Conservation (phyloP, 2,113 vertebrate genomes). For the Chaenocephalus aceratus region DNA sequence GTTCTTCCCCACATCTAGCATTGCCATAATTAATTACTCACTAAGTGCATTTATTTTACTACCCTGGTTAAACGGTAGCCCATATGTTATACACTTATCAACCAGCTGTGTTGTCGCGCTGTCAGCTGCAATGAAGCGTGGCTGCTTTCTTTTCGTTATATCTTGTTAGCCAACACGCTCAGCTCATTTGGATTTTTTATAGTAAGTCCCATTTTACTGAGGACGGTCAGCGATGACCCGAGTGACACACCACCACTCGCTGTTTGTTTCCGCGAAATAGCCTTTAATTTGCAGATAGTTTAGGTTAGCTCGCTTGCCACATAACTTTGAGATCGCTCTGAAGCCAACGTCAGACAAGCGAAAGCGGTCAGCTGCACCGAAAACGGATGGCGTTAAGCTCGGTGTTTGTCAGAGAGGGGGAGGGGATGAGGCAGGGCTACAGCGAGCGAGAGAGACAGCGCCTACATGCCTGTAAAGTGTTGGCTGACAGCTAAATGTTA, state of each 20-base stretch:
- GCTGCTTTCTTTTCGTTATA: constrained; percentile 18
- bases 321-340: constrained; percentile 41
- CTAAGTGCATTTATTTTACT: constrained; percentile 7
- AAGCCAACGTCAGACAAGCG: constrained; percentile 58
- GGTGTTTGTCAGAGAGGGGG: constrained; percentile 75
- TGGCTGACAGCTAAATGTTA: constrained; percentile 16
- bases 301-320: constrained; percentile 19
- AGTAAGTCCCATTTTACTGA: constrained; percentile 33
- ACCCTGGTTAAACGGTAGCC: too few relatives aligned
- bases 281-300: neutral
- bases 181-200: constrained; percentile 30
- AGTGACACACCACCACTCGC: constrained; percentile 2
- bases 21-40: neutral
- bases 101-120: neutral
- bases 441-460: constrained; percentile 46
- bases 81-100: neutral
- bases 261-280: neutral
- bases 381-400: constrained; percentile 59
- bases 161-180: constrained; percentile 41
- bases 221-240: constrained; percentile 11
- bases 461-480: constrained; percentile 51
- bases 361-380: constrained; percentile 57
- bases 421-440: constrained; percentile 69
- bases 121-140: neutral
- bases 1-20: constrained; percentile 29